Base-by-base conservation (phyloP, 2,797 vertebrate species). In the Iguana delicatissima region DNA sequence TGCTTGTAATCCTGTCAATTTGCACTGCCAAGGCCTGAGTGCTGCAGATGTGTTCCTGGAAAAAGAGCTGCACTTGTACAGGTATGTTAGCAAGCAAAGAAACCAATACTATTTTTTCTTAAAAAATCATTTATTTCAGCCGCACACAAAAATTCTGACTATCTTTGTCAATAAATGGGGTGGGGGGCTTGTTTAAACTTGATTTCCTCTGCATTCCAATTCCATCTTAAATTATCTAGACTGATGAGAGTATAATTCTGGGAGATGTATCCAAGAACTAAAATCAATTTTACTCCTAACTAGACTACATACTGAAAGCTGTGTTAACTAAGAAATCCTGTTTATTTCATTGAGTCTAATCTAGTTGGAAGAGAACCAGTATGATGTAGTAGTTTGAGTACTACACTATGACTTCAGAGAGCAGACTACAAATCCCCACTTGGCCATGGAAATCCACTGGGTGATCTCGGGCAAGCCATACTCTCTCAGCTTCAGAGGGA, bases 41-140 rank as follows among this genome's bases (percentile, higher is more conserved):
- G 62, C 3, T 88, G 20, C 81, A 91, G 67, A 79, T 89, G 81
- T 82, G 88, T 32, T 35, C 64, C 7, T 38, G 59, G 46, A 86
- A 77, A 73, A 80, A 9, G 52, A 52, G 4, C 22, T 67, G 4
- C 2, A 81, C 0, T 18, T 18, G 59, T 59, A 62, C 0, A 72
- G 14, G 83, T 67, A 38, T 29, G 55, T 6, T 67, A 87, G 38
- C 85, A 92, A 22, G 18, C 89, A 1, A 8, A 1, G 52, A 38
- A 46, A 42, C 6, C 13, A 57, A 14, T 0, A 0, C 1, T 59
- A 32, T 46, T 72, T 38, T 5, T 80, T 62, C 86, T 84, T 83
- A 38, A 87, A 35, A 0, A 59, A 14, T 16, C 9, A 9, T 76
- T 77, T 42, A 59, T 80, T 69, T 77, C 73, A 55, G 59, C 72